phyloP scores from a whole-genome alignment of 2,888 invertebrate species.

The Anoplius nigerrimus region DNA sequence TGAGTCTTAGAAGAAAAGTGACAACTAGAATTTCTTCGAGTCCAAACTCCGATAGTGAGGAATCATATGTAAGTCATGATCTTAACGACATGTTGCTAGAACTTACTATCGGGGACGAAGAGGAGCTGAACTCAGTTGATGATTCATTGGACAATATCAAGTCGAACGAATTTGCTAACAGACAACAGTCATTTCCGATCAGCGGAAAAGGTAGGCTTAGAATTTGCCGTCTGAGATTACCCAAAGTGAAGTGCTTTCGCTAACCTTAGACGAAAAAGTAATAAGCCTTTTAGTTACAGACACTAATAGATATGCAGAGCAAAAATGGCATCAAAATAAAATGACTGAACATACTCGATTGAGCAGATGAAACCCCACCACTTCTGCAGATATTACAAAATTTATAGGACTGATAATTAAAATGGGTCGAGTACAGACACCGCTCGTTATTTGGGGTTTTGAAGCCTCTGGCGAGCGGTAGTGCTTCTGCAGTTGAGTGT shows the following conservation, averaged over 20 bases:
- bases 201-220: constrained; percentile 36
- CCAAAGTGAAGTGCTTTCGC: constrained; percentile 29
- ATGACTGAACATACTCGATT: constrained; percentile 33
- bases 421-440: constrained; percentile 42
- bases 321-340: constrained; percentile 32
- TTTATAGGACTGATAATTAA: constrained; percentile 46
- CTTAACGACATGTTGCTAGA: constrained; percentile 34
- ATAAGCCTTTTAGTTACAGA: constrained; percentile 36
- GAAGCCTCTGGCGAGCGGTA: too few relatives aligned
- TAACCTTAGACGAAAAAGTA: constrained; percentile 34
- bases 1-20: too few relatives aligned
- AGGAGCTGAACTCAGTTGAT: constrained; percentile 26
- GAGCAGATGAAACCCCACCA: constrained; percentile 48
- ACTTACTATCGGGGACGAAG: constrained; percentile 33
- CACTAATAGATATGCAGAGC: constrained; percentile 47
- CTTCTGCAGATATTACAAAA: constrained; percentile 48
- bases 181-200: constrained; percentile 35
- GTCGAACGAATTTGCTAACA: constrained; percentile 30
- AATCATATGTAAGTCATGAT: constrained; percentile 40
- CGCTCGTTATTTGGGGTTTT: too few relatives aligned
- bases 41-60: constrained; percentile 34
- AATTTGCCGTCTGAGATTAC: constrained; percentile 35
- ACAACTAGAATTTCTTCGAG: constrained; percentile 41
- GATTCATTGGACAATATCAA: constrained; percentile 37
- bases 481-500: too few relatives aligned